A percentile compares a stretch with the other conserved stretches of the same genome.
phyloP scores from a whole-genome alignment of 1,140 invertebrate species.

The Neodiprion virginianus region DNA sequence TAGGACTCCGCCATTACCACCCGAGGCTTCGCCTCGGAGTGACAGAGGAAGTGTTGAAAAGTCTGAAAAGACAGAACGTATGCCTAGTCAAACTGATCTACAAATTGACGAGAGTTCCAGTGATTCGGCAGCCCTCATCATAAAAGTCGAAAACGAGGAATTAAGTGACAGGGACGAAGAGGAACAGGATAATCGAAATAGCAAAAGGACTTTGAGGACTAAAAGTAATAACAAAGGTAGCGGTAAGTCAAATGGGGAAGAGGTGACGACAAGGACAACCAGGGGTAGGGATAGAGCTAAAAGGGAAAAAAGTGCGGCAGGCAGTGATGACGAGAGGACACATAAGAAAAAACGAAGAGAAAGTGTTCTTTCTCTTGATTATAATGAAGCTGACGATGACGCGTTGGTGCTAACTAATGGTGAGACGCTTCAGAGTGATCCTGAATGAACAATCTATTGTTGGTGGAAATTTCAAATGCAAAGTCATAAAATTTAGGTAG shows the following conservation, averaged over 20 bases:
- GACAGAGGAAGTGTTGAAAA: constrained; percentile 41
- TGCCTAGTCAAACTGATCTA: constrained; percentile 41
- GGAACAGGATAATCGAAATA: constrained; percentile 42
- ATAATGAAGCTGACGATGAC: constrained; percentile 72
- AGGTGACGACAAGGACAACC: constrained; percentile 58
- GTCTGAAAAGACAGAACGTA: constrained; percentile 39
- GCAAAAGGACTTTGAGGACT: constrained; percentile 51
- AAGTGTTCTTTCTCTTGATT: constrained; percentile 74
- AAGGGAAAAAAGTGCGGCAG: constrained; percentile 57
- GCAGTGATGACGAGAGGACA: constrained; percentile 60
- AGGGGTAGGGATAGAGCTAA: constrained; percentile 57
- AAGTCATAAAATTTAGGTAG: not conserved
- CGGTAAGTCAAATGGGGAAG: constrained; percentile 56
- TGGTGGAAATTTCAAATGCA: not conserved
- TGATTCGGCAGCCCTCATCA: constrained; percentile 58
- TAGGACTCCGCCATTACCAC: constrained; percentile 47
- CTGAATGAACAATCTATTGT: constrained; percentile 27
- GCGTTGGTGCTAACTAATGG: constrained; percentile 64
- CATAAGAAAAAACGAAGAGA: constrained; percentile 70
- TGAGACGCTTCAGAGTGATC: constrained; percentile 63
- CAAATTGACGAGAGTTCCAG: constrained; percentile 58
- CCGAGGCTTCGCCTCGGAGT: constrained; percentile 36
- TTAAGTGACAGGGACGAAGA: constrained; percentile 58
- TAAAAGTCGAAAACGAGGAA: constrained; percentile 60
- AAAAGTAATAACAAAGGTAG: constrained; percentile 49